Evolutionary conservation across 1,140 invertebrate genomes (phyloP).

Genomic region (Apolygus lucorum): DNA sequence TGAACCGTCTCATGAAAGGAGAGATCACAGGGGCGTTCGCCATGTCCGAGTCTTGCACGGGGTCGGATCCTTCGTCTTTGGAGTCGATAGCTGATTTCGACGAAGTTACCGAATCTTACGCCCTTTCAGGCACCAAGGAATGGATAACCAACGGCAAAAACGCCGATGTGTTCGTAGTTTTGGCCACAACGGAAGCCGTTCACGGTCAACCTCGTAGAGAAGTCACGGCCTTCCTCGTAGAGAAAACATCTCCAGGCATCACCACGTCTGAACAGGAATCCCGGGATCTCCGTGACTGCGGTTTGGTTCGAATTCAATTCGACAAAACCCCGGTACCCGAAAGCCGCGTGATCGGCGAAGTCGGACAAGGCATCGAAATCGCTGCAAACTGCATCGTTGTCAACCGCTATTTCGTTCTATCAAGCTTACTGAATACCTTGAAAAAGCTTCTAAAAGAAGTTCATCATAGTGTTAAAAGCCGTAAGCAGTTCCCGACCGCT

Average conservation of each 20-base stretch:
- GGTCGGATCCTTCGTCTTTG: background rate
- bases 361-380: background rate
- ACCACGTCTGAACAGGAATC: background rate
- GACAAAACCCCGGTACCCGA: background rate
- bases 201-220: background rate
- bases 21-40: background rate
- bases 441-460: background rate
- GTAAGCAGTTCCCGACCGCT: background rate
- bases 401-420: background rate
- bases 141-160: background rate
- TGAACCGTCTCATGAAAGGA: background rate
- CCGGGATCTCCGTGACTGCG: background rate
- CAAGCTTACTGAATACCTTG: background rate
- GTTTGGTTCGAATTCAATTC: background rate
- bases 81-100: background rate
- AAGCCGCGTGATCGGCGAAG: background rate
- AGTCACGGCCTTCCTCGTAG: background rate
- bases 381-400: background rate
- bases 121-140: background rate
- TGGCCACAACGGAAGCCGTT: background rate
- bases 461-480: background rate
- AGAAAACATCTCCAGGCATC: background rate
- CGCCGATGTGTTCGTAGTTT: background rate
- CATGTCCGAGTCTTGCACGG: background rate
- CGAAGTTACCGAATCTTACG: background rate